Base-by-base conservation (phyloP, 2,797 vertebrate species). In the Pangasius djambal region DNA sequence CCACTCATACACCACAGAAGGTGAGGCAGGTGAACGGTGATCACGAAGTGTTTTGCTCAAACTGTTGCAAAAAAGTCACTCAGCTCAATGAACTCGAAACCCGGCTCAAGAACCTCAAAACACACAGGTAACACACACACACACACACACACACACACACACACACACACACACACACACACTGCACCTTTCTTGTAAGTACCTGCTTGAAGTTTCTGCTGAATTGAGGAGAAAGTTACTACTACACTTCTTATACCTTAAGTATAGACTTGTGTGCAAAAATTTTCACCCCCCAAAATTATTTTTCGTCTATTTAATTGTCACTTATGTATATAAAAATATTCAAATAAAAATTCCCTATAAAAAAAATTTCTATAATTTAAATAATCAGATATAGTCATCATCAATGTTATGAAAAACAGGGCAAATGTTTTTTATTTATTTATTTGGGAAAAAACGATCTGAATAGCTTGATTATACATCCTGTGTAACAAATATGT, bases 1-100 rank as follows among this genome's bases (percentile, higher is more conserved):
- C 98, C 20, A 97, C 98, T 50, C 98, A 99, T 94, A 99, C 98
- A 1, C 98, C 98, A 28, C 95, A 96, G 89, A 99, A 97, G 94
- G 96, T 96, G 93, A 96, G 96, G 85, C 97, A 97, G 52, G 87
- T 95, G 79, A 95, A 94, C 65, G 95, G 93, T 0, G 98, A 98
- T 78, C 91, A 96, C 50, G 95, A 98, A 94, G 98, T 99, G 75
- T 96, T 98, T 87, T 99, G 98, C 93, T 98, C 97, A n/a, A 98
- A 99, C 94, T 99, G 98, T 96, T 98, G 97, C 95, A 99, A 97
- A 95, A 98, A 98, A 94, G 97, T 99, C 96, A 98, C 97, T 92
- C 96, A 99, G 86, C 97, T 99, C 28, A 98, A 97, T 87, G 98
- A 99, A 94, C 95, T 99, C 94, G 98, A 99, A 93, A 97, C 96